Conservation (phyloP, 2,888 invertebrate genomes). For the Timema podura region DNA sequence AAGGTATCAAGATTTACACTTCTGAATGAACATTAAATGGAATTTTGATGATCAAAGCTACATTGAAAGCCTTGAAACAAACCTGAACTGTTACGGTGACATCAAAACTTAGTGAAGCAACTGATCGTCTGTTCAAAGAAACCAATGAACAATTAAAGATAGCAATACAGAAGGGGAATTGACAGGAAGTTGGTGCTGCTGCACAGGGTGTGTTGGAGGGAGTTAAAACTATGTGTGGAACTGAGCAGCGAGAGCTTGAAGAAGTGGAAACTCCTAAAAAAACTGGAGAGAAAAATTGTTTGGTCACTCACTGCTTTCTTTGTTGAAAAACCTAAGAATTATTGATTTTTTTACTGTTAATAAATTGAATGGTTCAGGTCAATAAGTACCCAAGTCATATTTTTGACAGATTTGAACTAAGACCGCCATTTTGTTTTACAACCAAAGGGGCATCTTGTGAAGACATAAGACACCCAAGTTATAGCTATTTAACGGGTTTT, state of each 20-base stretch:
- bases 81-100: background rate
- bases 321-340: constrained; percentile 17
- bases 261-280: background rate
- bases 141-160: constrained; percentile 3
- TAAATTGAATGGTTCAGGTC: background rate
- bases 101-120: background rate
- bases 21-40: constrained; percentile 1
- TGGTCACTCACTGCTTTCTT: constrained; percentile 1
- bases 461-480: constrained; percentile 1
- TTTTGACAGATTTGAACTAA: background rate
- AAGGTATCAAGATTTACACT: constrained; percentile 3
- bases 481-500: background rate
- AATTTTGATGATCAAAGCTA: constrained; percentile 3
- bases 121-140: constrained; percentile 5
- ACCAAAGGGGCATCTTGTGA: constrained; percentile 6
- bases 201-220: background rate
- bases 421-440: background rate
- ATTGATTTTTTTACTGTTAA: too few relatives aligned
- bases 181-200: background rate
- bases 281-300: background rate
- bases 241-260: background rate
- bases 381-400: background rate
- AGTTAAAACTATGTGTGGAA: background rate
- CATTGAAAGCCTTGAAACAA: background rate
- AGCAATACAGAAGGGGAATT: background rate